A percentile compares a stretch with the other conserved stretches of the same genome.
phyloP scores from a whole-genome alignment of 2,888 invertebrate species.

The Callyntrura sp. region DNA sequence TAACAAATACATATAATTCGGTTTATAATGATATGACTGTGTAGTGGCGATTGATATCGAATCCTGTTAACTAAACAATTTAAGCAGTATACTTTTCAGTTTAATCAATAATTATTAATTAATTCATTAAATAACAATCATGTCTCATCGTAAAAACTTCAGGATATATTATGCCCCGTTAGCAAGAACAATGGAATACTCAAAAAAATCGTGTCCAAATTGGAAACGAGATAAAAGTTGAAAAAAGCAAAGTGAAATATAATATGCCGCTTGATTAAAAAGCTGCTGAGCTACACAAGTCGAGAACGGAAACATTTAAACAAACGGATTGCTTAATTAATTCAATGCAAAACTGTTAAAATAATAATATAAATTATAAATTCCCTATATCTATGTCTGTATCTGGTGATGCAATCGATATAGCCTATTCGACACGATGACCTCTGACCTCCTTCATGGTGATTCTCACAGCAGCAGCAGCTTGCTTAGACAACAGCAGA shows the following conservation, averaged over 20 bases:
- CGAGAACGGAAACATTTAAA: not conserved
- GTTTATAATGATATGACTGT: too few relatives aligned
- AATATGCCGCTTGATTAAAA: conserved; percentile 61
- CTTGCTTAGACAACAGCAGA: conserved; percentile 69
- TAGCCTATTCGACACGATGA: conserved; percentile 73
- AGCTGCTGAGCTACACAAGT: conserved; percentile 47
- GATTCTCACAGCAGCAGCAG: conserved; percentile 65
- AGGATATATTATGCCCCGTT: not conserved
- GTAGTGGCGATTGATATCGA: conserved; percentile 25
- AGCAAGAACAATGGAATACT: too few relatives aligned
- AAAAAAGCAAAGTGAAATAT: not conserved
- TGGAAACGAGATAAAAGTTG: too few relatives aligned
- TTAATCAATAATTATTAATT: conserved; percentile 44
- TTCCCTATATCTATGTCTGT: conserved; percentile 61
- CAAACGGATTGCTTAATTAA: conserved; percentile 44
- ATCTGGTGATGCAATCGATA: conserved; percentile 55
- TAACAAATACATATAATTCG: too few relatives aligned
- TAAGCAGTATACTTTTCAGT: conserved; percentile 2
- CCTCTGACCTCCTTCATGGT: conserved; percentile 70
- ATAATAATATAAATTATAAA: conserved; percentile 24
- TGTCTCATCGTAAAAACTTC: not conserved
- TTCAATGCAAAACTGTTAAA: conserved; percentile 40
- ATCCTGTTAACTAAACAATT: conserved; percentile 14
- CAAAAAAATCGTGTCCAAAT: too few relatives aligned
- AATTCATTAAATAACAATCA: conserved; percentile 21